These are phyloP conservation scores for Boloria euphrosyne DNA, from an alignment of 2,888 invertebrate genomes.

Conservation along the genomic window DNA sequence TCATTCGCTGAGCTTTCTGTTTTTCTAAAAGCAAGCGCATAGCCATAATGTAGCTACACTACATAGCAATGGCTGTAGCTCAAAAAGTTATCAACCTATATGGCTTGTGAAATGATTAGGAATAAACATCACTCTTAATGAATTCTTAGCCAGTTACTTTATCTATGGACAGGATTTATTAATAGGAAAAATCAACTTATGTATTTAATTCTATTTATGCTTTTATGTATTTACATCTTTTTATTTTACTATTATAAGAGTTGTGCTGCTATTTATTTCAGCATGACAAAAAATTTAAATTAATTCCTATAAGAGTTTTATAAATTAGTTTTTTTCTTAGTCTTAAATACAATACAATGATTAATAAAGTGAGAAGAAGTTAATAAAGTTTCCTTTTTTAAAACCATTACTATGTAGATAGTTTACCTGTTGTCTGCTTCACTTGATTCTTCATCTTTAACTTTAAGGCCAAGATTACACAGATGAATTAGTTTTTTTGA, in stretches of 20 bases:
- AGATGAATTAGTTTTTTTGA: conserved; percentile 82
- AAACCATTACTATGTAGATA: conserved; percentile 36
- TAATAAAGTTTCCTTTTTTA: neutral
- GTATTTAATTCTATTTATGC: too few relatives aligned
- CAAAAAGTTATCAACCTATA: conserved; percentile 9
- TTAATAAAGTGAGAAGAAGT: too few relatives aligned
- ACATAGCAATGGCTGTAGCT: conserved; percentile 37
- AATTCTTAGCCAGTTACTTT: too few relatives aligned
- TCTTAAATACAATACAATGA: too few relatives aligned
- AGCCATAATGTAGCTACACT: conserved; percentile 43
- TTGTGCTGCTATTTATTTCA: too few relatives aligned
- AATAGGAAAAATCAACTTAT: too few relatives aligned
- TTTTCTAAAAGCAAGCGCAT: conserved; percentile 37
- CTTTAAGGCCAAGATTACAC: conserved; percentile 79
- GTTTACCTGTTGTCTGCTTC: conserved; percentile 44
- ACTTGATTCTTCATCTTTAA: conserved; percentile 57
- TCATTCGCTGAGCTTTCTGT: conserved; percentile 45
- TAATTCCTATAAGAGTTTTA: too few relatives aligned
- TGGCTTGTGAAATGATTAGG: neutral
- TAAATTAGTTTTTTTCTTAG: too few relatives aligned
- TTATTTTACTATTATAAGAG: too few relatives aligned
- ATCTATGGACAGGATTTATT: too few relatives aligned
- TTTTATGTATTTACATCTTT: too few relatives aligned
- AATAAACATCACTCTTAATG: neutral
- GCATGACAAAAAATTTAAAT: too few relatives aligned